Conservation (phyloP, 2,797 vertebrate genomes). For the Podargus strigoides region DNA sequence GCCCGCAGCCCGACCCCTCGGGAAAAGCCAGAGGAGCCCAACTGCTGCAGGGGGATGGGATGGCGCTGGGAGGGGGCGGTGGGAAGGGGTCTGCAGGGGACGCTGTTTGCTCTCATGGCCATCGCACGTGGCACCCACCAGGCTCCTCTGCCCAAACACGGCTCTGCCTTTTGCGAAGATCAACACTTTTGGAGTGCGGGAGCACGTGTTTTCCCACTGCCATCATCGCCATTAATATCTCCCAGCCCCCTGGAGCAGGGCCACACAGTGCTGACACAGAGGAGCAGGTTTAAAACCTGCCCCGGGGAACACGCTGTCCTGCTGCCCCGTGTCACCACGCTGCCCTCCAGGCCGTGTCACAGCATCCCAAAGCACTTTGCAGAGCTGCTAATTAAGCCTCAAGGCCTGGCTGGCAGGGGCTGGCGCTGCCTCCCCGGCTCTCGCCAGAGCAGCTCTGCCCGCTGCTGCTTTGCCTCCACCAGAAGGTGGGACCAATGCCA, state of each 20-base stretch:
- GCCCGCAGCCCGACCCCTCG: background rate
- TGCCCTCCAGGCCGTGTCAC: background rate
- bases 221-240: background rate
- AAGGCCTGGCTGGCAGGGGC: background rate
- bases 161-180: background rate
- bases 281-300: background rate
- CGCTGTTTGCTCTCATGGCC: background rate
- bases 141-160: background rate
- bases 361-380: background rate
- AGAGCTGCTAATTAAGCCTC: background rate
- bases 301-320: background rate
- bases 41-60: background rate
- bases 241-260: background rate
- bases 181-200: background rate
- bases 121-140: background rate
- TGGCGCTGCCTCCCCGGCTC: background rate
- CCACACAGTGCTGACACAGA: background rate
- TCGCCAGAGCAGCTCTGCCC: background rate
- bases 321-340: too few species aligned
- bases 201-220: background rate
- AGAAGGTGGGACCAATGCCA: background rate
- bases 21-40: background rate
- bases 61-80: background rate
- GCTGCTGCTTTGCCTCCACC: background rate
- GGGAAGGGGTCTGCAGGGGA: background rate